These are phyloP conservation scores for Allolobophora icterica DNA, from an alignment of 2,888 invertebrate species.

Conservation along the genomic window DNA sequence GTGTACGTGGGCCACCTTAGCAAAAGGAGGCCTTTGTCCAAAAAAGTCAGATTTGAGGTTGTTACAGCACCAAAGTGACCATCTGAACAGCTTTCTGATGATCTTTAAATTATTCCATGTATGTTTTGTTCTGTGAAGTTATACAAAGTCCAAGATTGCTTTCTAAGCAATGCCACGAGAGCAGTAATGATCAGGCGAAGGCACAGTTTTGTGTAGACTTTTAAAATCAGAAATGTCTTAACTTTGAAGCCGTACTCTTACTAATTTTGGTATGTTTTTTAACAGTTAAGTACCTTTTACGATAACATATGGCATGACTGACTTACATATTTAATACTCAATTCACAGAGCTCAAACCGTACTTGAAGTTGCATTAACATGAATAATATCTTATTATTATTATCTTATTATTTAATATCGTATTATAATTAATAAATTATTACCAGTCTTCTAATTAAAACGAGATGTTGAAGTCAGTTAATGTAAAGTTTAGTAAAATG, in stretches of 20 bases:
- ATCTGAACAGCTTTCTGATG: background rate
- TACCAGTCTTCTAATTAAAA: background rate
- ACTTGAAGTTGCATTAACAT: background rate
- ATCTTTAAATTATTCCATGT: background rate
- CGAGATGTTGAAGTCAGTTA: background rate
- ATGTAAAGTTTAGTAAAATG: background rate
- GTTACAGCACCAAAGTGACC: background rate
- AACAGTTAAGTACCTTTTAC: background rate
- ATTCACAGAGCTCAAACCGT: background rate
- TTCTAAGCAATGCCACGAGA: slow-evolving; percentile 2
- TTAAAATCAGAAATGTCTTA: slow-evolving; percentile 1
- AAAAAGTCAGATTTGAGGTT: background rate
- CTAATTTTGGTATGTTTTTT: background rate
- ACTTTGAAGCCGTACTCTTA: too few species aligned
- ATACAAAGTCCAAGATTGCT: background rate
- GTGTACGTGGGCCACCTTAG: background rate
- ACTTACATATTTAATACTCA: background rate
- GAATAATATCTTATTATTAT: too few species aligned
- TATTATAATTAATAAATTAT: too few species aligned
- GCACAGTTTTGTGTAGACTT: background rate
- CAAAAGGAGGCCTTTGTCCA: background rate
- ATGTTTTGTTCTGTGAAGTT: background rate
- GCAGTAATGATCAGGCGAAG: background rate
- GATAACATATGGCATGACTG: background rate
- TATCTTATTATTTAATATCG: too few species aligned